Base-by-base conservation (phyloP, 2,113 vertebrate species). In the Miniopterus natalensis region DNA sequence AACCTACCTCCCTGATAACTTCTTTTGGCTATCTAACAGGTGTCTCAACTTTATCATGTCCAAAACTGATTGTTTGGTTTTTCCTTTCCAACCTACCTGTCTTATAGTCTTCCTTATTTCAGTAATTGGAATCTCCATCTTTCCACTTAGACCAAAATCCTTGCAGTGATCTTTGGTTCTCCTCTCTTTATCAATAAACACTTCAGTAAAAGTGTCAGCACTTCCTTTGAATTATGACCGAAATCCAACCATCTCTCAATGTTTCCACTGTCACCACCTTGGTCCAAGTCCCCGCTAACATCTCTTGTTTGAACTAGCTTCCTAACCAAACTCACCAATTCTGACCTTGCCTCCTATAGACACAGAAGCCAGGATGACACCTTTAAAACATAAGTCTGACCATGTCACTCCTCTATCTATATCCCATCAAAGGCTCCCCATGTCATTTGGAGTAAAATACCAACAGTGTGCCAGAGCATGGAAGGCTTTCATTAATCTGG, bases 141-240 rank as follows among this genome's bases (percentile, higher is more conserved):
- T 66, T 47, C 27, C 49, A 83, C 45, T 71, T 71, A 81, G 13
- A 66, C 53, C 20, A 31, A 84, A 75, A 51, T 86, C 23, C 93
- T 93, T 65, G 31, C 5, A 65, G 15, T 92, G 57, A 91, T 75
- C 14, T 84, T 88, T 91, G 14, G 31, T 6, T n/a, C 23, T 20
- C 21, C 13, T 84, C 27, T 84, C 85, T 93, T 77, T 51, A 81
- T 80, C 31, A 65, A 42, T 65, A 91, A 95, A 55, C 79, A 18
- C 18, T 95, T 87, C 47, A 74, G 12, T 17, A 86, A 86, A 73
- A 73, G 40, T 71, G 68, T 86, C 51, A 75, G n/a, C 31, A 65
- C 11, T 79, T 88, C 20, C 57, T 86, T 61, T 94, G 57, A 1
- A 27, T 47, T 27, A 49, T 42, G 20, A 66, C 68, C 57, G 74